Evolutionary conservation across 2,888 invertebrate genomes (phyloP).

Genomic region (Scaptomyza caliginosa): DNA sequence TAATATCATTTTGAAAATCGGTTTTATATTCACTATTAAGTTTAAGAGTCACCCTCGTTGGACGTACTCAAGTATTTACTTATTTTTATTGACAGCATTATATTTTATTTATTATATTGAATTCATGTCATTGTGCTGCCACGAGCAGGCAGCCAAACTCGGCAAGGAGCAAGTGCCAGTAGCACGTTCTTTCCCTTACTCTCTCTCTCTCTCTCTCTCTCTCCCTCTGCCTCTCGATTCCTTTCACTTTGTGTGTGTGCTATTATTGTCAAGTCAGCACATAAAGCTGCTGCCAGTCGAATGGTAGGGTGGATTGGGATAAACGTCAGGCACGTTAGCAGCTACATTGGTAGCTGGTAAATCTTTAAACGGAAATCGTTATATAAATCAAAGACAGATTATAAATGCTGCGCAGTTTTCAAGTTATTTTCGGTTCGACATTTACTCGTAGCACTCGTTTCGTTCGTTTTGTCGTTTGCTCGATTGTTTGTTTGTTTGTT

Average conservation of each 20-base stretch:
- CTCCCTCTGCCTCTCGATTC: background rate
- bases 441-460: constrained; percentile 1
- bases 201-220: background rate
- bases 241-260: constrained; percentile 37
- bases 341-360: constrained; percentile 39
- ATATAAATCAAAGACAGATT: constrained; percentile 80
- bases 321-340: constrained; percentile 45
- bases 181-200: constrained; percentile 51
- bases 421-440: constrained; percentile 55
- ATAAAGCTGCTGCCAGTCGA: constrained; percentile 50
- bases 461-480: background rate
- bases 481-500: background rate
- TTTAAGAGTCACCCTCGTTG: constrained; percentile 20
- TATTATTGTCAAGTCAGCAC: constrained; percentile 78
- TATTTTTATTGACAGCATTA: constrained; percentile 80
- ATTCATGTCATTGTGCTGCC: constrained; percentile 77
- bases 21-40: background rate
- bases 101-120: constrained; percentile 80
- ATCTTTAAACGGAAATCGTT: constrained; percentile 78
- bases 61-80: constrained; percentile 62
- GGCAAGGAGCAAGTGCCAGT: constrained; percentile 51
- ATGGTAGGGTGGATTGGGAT: constrained; percentile 27
- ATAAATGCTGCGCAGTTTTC: constrained; percentile 77
- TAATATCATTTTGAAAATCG: background rate
- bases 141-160: constrained; percentile 56